A percentile compares a stretch with the other conserved stretches of the same genome.
Conservation (phyloP, 2,113 vertebrate genomes). For the Atrichornis clamosus region DNA sequence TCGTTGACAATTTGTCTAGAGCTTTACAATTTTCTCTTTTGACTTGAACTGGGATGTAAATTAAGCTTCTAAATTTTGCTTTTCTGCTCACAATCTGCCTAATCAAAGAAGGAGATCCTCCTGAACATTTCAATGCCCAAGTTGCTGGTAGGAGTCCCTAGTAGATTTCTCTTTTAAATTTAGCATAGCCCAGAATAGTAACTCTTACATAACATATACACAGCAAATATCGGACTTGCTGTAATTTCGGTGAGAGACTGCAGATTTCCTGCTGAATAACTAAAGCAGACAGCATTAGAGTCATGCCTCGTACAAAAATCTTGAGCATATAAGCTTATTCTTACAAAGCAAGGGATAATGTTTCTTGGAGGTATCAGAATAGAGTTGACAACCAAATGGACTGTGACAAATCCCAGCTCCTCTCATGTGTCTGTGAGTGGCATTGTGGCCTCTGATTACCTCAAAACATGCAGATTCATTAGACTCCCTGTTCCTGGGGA, state of each 20-base stretch:
- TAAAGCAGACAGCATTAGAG: background rate
- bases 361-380: background rate
- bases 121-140: conserved; percentile 21
- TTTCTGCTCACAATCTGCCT: conserved; percentile 26
- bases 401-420: background rate
- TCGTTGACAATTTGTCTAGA: background rate
- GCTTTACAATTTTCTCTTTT: conserved; percentile 23
- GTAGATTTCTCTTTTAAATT: conserved; percentile 51
- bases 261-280: conserved; percentile 7
- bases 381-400: background rate
- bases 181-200: conserved; percentile 28
- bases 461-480: background rate
- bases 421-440: background rate
- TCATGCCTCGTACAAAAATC: background rate
- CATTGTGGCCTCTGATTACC: background rate
- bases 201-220: conserved; percentile 57
- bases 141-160: conserved; percentile 20
- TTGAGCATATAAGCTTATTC: conserved; percentile 1
- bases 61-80: background rate
- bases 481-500: background rate
- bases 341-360: background rate
- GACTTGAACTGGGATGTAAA: background rate
- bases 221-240: conserved; percentile 23
- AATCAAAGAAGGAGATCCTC: conserved; percentile 43
- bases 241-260: conserved; percentile 27